Percentiles rank a stretch among this genome's conserved stretches.
Conservation (phyloP, 1,140 invertebrate species). For the Penaeus chinensis region DNA sequence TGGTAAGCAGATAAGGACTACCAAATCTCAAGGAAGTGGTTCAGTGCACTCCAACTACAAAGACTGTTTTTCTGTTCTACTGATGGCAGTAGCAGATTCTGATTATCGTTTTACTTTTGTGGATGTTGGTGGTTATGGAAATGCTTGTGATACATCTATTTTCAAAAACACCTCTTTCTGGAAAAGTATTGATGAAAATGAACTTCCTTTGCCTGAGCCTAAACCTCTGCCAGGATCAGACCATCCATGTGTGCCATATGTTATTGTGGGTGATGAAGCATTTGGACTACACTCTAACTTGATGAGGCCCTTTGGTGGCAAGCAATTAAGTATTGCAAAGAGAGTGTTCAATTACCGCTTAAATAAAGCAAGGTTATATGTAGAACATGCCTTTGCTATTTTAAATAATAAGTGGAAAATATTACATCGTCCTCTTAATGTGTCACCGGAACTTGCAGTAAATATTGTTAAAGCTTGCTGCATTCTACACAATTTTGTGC, state of each 20-base stretch:
- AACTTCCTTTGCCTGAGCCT: constrained; percentile 10
- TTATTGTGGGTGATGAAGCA: constrained; percentile 28
- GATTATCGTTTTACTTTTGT: constrained; percentile 5
- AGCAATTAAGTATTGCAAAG: not conserved
- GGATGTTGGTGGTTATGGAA: not conserved
- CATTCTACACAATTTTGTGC: not conserved
- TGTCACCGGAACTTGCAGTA: too few relatives aligned
- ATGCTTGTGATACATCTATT: constrained; percentile 22
- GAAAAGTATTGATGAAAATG: constrained; percentile 20
- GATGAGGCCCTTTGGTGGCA: not conserved
- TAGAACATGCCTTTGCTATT: not conserved
- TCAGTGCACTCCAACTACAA: constrained; percentile 15
- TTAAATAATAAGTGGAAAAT: constrained; percentile 14
- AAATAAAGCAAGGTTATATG: constrained; percentile 16
- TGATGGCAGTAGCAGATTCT: constrained; percentile 20
- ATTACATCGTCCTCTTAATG: constrained; percentile 24
- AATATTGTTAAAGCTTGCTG: not conserved
- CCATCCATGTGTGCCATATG: constrained; percentile 1
- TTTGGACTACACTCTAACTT: constrained; percentile 21
- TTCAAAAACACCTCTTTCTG: not conserved
- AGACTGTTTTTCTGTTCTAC: constrained; percentile 11
- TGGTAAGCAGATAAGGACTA: not conserved
- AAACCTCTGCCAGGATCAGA: constrained; percentile 17
- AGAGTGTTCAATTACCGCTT: constrained; percentile 30
- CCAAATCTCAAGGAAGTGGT: constrained; percentile 21